Percentiles rank a stretch among this genome's conserved stretches.
Evolutionary conservation across 2,113 vertebrate species (phyloP).

Genomic region (Ctenomys sociabilis): DNA sequence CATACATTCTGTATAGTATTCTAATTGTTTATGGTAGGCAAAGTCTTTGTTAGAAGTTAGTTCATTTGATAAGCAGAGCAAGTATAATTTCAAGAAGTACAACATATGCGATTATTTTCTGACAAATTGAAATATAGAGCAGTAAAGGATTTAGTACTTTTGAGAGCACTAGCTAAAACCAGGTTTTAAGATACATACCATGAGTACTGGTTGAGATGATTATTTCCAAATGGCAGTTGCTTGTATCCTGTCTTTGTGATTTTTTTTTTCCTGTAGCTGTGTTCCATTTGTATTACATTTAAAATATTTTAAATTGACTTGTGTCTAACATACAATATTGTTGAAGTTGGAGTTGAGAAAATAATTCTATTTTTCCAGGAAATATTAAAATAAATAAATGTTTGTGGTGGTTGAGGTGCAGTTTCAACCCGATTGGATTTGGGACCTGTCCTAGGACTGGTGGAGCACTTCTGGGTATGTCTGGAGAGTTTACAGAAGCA

Average conservation of each 20-base stretch:
- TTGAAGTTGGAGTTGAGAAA: constrained; percentile 15
- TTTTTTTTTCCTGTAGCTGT: neutral
- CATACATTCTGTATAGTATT: neutral
- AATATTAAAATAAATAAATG: constrained; percentile 25
- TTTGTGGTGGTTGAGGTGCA: neutral
- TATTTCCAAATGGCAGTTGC: neutral
- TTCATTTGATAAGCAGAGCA: neutral
- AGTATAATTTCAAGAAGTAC: neutral
- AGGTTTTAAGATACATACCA: neutral
- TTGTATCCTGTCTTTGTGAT: neutral
- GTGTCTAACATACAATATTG: neutral
- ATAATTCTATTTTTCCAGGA: neutral
- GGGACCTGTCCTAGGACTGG: neutral
- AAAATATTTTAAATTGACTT: constrained; percentile 20
- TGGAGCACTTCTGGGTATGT: neutral
- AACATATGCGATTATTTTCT: neutral
- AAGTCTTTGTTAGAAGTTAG: neutral
- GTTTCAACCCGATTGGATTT: neutral
- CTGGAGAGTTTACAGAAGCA: neutral
- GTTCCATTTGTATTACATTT: neutral
- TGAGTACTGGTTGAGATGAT: neutral
- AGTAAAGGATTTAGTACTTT: neutral
- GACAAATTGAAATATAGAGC: neutral
- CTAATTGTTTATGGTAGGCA: neutral
- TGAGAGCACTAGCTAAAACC: too few relatives aligned